phyloP scores from a whole-genome alignment of 2,888 invertebrate genomes.

The Hemicrepidius hirtus region DNA sequence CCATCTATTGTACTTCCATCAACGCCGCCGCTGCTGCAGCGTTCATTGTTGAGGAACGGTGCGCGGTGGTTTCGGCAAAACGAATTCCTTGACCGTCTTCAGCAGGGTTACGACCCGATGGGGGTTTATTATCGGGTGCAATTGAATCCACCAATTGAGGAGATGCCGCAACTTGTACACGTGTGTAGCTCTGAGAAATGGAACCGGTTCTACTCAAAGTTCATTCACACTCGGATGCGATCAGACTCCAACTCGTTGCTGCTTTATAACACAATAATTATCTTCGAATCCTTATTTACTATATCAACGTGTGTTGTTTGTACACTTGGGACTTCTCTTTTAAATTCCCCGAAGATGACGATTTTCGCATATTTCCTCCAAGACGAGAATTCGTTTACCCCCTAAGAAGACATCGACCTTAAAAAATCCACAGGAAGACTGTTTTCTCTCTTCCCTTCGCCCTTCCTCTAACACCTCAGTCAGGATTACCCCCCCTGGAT shows the following conservation, averaged over 20 bases:
- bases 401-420: too few species aligned
- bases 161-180: conserved; percentile 55
- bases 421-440: too few species aligned
- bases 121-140: conserved; percentile 48
- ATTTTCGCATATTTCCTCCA: too few species aligned
- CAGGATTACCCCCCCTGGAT: too few species aligned
- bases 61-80: conserved; percentile 28
- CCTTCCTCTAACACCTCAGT: too few species aligned
- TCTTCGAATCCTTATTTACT: conserved; percentile 64
- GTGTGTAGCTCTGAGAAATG: conserved; percentile 65
- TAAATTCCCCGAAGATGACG: background rate
- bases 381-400: too few species aligned
- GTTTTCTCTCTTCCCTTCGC: too few species aligned
- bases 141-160: conserved; percentile 57
- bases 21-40: too few species aligned
- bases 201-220: conserved; percentile 68
- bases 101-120: conserved; percentile 21
- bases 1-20: conserved; percentile 35
- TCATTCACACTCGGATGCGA: conserved; percentile 68
- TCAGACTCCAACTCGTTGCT: conserved; percentile 59
- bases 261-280: conserved; percentile 66
- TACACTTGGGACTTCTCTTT: background rate
- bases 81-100: conserved; percentile 23
- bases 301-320: conserved; percentile 52
- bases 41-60: conserved; percentile 34